Percentiles rank a stretch among this genome's conserved stretches.
These are phyloP conservation scores for Drosophila lacteicornis DNA, from an alignment of 1,140 invertebrate species.

Conservation along the genomic window DNA sequence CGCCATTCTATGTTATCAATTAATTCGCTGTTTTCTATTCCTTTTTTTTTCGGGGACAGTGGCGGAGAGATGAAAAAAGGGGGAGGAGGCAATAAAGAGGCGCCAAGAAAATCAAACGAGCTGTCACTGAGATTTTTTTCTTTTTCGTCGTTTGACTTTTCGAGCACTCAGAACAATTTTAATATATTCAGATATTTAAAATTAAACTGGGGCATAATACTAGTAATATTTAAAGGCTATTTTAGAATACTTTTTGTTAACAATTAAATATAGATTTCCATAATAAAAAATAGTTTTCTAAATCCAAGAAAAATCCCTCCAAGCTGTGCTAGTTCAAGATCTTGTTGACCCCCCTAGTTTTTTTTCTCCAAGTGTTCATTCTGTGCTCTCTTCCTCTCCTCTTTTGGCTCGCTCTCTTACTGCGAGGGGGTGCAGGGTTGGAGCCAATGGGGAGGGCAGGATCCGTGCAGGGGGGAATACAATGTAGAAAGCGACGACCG, in stretches of 20 bases:
- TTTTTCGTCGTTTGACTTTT: background rate
- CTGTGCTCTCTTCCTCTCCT: slow-evolving; percentile 2
- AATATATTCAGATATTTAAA: background rate
- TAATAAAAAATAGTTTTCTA: background rate
- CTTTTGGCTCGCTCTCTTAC: slow-evolving; percentile 19
- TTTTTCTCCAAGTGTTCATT: slow-evolving; percentile 9
- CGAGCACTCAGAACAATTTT: slow-evolving; percentile 14
- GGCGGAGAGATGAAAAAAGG: slow-evolving; percentile 1
- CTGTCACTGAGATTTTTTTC: slow-evolving; percentile 40
- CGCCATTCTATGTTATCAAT: slow-evolving; percentile 43
- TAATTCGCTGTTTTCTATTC: slow-evolving; percentile 39
- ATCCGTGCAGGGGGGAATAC: slow-evolving; percentile 13
- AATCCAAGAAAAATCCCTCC: background rate
- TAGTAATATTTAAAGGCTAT: background rate
- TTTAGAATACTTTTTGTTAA: background rate
- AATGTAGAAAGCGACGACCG: slow-evolving; percentile 75
- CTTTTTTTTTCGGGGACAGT: background rate
- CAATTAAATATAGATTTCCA: background rate
- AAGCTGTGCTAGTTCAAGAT: background rate
- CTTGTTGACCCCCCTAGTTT: background rate
- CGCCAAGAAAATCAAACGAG: slow-evolving; percentile 74
- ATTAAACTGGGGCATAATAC: background rate
- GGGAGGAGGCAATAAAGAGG: slow-evolving; percentile 43
- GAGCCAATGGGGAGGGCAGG: slow-evolving; percentile 7
- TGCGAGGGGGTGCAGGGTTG: slow-evolving; percentile 39